Evolutionary conservation across 1,140 invertebrate genomes (phyloP).

Genomic region (Phocides pigmalion): DNA sequence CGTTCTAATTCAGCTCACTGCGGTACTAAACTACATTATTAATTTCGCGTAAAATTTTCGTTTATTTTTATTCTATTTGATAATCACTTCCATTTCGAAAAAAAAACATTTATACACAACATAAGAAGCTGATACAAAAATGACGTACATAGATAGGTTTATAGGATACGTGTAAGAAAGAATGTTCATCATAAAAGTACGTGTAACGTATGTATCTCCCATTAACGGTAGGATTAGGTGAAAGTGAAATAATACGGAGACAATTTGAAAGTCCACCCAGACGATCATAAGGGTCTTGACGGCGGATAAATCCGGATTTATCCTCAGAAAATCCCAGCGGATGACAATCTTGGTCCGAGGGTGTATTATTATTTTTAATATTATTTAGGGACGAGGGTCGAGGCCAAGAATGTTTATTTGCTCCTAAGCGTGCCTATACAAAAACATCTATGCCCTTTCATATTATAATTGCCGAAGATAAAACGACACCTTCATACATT

Average conservation of each 20-base stretch:
- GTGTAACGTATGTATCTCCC: too few relatives aligned
- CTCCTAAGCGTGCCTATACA: neutral
- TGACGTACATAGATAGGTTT: neutral
- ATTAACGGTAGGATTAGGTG: neutral
- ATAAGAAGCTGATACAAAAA: too few relatives aligned
- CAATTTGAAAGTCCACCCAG: neutral
- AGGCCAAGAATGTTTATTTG: neutral
- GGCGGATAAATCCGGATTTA: conserved; percentile 1
- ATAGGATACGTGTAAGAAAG: too few relatives aligned
- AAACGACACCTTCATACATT: neutral
- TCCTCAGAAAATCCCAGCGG: neutral
- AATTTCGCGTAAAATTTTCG: too few relatives aligned
- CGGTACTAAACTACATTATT: too few relatives aligned
- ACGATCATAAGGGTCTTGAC: neutral
- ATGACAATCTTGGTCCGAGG: neutral
- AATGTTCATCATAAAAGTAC: too few relatives aligned
- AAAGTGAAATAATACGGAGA: neutral
- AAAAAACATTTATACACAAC: too few relatives aligned
- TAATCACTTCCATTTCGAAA: too few relatives aligned
- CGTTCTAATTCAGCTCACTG: too few relatives aligned
- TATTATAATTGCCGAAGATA: neutral
- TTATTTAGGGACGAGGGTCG: neutral
- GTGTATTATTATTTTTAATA: conserved; percentile 1
- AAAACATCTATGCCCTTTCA: neutral
- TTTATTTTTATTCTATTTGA: too few relatives aligned